A percentile compares a stretch with the other conserved stretches of the same genome.
Conservation (phyloP, 2,888 invertebrate species). For the Kryphioiulus occultus region DNA sequence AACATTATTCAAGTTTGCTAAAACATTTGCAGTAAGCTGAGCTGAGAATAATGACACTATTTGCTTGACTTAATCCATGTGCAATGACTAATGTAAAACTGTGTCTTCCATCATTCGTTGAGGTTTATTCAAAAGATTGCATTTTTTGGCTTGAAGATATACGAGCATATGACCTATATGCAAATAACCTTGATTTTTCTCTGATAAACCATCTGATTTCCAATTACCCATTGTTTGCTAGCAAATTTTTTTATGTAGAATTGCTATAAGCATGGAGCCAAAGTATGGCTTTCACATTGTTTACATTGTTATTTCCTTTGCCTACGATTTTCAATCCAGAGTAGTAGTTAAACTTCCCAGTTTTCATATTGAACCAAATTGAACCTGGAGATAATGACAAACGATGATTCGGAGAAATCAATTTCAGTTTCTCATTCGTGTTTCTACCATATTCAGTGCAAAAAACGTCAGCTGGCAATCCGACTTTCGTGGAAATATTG, state of each 20-base stretch:
- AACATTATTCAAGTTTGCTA: no score
- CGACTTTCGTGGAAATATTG: neutral
- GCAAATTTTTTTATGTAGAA: neutral
- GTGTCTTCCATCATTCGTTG: no score
- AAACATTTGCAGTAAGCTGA: no score
- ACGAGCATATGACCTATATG: no score
- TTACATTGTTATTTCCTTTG: neutral
- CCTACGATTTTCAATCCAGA: neutral
- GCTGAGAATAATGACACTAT: no score
- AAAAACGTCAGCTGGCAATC: neutral
- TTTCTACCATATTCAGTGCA: neutral
- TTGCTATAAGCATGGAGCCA: neutral
- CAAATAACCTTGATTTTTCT: no score
- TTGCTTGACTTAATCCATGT: no score
- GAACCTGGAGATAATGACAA: neutral
- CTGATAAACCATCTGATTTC: neutral
- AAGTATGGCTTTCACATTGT: no score
- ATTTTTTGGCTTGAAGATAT: no score
- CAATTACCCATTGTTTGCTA: neutral
- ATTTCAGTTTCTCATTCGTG: neutral
- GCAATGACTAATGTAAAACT: no score
- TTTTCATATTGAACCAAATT: neutral
- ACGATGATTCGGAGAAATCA: neutral
- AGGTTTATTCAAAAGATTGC: no score
- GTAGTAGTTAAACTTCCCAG: neutral